These are phyloP conservation scores for Macrostomum lignano DNA, from an alignment of 1,140 invertebrate species.

Conservation along the genomic window DNA sequence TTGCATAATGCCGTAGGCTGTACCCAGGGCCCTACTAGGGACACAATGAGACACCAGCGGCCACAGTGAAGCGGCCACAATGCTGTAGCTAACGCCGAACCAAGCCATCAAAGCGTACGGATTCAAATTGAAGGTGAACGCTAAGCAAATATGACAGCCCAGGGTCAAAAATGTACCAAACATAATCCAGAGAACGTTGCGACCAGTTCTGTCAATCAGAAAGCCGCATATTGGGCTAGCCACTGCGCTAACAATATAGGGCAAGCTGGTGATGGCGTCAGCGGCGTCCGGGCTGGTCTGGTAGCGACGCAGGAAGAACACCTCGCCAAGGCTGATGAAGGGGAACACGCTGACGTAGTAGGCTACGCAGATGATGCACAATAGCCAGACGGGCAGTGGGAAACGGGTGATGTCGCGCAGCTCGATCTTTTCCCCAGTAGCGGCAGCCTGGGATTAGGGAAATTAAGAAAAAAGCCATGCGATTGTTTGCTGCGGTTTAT, in stretches of 20 bases:
- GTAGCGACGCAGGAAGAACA: slow-evolving; percentile 40
- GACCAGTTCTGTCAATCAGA: slow-evolving; percentile 56
- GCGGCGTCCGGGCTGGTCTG: slow-evolving; percentile 31
- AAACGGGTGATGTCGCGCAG: slow-evolving; percentile 58
- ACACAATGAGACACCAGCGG: slow-evolving; percentile 66
- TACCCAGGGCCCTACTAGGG: slow-evolving; percentile 13
- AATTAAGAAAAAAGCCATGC: too few relatives aligned
- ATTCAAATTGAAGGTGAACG: slow-evolving; percentile 35
- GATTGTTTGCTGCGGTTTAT: too few relatives aligned
- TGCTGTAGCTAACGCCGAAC: slow-evolving; percentile 63
- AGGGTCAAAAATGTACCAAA: slow-evolving; percentile 38
- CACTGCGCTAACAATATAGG: slow-evolving; percentile 52
- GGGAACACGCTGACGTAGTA: slow-evolving; percentile 89
- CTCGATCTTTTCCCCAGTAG: slow-evolving; percentile 11
- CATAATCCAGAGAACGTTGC: slow-evolving; percentile 56
- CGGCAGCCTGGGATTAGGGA: neutral
- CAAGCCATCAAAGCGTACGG: slow-evolving; percentile 43
- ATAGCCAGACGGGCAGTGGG: slow-evolving; percentile 53
- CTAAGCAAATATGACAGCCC: slow-evolving; percentile 35
- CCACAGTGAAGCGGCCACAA: slow-evolving; percentile 74
- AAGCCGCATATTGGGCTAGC: slow-evolving; percentile 63
- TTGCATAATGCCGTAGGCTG: slow-evolving; percentile 36
- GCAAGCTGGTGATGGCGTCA: slow-evolving; percentile 1
- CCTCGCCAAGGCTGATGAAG: slow-evolving; percentile 46
- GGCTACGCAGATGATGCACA: slow-evolving; percentile 56